Percentiles rank a stretch among this genome's conserved stretches.
These are phyloP conservation scores for Sphinx pinastri DNA, from an alignment of 2,888 invertebrate species.

Conservation along the genomic window DNA sequence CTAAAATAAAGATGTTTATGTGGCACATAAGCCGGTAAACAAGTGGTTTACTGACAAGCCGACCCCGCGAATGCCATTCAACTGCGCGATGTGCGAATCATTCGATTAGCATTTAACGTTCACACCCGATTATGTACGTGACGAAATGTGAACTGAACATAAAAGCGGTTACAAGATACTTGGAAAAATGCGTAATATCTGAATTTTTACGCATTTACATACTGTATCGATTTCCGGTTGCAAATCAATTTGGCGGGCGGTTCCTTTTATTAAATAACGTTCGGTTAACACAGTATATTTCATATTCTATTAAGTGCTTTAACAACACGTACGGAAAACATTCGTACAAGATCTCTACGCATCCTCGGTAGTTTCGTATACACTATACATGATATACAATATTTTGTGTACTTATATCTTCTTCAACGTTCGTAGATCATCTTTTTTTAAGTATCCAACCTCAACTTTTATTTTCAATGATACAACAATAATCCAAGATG, in stretches of 20 bases:
- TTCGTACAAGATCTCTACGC: too few relatives aligned
- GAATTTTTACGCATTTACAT: slow-evolving; percentile 8
- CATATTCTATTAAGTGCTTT: background rate
- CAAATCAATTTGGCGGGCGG: background rate
- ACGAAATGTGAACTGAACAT: slow-evolving; percentile 37
- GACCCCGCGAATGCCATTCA: slow-evolving; percentile 37
- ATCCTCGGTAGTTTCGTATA: too few relatives aligned
- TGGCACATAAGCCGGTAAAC: slow-evolving; percentile 28
- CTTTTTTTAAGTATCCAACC: too few relatives aligned
- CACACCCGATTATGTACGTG: slow-evolving; percentile 54
- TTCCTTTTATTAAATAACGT: background rate
- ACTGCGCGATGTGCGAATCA: slow-evolving; percentile 59
- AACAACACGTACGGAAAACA: too few relatives aligned
- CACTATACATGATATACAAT: too few relatives aligned
- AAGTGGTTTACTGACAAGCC: slow-evolving; percentile 26
- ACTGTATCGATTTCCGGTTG: slow-evolving; percentile 1
- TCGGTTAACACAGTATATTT: background rate
- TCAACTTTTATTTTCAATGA: too few relatives aligned
- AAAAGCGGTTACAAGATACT: background rate
- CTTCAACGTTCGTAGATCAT: too few relatives aligned
- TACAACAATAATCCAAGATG: background rate
- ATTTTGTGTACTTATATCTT: too few relatives aligned
- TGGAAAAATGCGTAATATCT: background rate
- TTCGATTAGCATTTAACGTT: slow-evolving; percentile 64
- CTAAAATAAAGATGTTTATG: slow-evolving; percentile 10